A percentile compares a stretch with the other conserved stretches of the same genome.
These are phyloP conservation scores for Coregonus suidteri DNA, from an alignment of 2,797 vertebrate genomes.

Conservation along the genomic window DNA sequence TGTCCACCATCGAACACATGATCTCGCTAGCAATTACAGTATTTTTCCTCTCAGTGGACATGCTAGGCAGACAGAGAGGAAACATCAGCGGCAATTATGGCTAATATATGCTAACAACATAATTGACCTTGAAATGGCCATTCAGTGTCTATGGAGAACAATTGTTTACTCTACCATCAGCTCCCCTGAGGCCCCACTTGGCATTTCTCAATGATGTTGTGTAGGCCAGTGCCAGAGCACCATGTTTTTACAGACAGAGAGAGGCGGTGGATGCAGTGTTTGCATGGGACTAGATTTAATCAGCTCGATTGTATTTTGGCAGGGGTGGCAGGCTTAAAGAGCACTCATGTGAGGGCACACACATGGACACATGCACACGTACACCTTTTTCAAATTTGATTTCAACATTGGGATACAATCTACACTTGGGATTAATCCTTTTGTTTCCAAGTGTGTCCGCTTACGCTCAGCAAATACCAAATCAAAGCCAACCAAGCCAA, in stretches of 20 bases:
- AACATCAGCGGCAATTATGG: slow-evolving; percentile 6
- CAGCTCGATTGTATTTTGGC: not conserved
- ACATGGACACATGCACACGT: not conserved
- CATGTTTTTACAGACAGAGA: not conserved
- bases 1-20: not conserved
- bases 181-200: slow-evolving; percentile 17
- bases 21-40: not conserved
- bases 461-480: not conserved
- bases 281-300: not conserved
- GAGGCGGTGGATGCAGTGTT: not conserved
- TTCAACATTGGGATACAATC: not conserved
- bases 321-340: not conserved
- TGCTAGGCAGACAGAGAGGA: not conserved
- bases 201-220: slow-evolving; percentile 12
- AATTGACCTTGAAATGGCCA: slow-evolving; percentile 24
- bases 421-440: not conserved
- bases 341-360: not conserved
- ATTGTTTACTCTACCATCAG: slow-evolving; percentile 20
- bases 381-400: not conserved
- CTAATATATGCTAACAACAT: slow-evolving; percentile 30
- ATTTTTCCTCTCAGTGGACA: not conserved
- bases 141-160: slow-evolving; percentile 15
- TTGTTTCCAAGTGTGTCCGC: not conserved
- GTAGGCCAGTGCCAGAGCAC: not conserved
- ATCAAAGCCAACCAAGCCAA: not conserved